These are phyloP conservation scores for Toxotes jaculatrix DNA, from an alignment of 2,113 vertebrate genomes.

Conservation along the genomic window DNA sequence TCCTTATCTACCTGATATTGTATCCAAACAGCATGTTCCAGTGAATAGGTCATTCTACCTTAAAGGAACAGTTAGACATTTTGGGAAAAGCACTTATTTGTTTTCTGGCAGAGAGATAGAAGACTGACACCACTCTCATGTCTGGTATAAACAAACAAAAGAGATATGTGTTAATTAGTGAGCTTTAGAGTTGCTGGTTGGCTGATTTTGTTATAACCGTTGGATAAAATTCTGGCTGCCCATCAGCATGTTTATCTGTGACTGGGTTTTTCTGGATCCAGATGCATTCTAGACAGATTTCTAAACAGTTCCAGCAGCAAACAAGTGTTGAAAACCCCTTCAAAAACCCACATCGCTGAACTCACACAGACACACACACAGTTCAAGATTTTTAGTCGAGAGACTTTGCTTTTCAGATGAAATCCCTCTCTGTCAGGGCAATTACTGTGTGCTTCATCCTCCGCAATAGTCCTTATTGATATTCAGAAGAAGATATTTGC, in stretches of 20 bases:
- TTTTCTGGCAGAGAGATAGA: neutral
- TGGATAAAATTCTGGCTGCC: neutral
- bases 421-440: slow-evolving; percentile 42
- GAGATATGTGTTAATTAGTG: too few species aligned
- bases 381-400: neutral
- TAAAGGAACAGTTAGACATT: neutral
- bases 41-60: neutral
- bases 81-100: neutral
- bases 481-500: slow-evolving; percentile 61
- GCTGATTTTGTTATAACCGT: too few species aligned
- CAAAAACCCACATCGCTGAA: neutral
- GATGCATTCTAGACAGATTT: neutral
- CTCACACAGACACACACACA: too few species aligned
- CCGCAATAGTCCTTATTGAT: slow-evolving; percentile 52
- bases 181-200: too few species aligned
- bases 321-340: neutral
- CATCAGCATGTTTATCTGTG: neutral
- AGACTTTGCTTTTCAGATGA: slow-evolving; percentile 28
- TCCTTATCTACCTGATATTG: neutral
- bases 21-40: neutral
- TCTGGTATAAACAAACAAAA: neutral
- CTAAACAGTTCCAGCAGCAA: neutral
- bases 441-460: slow-evolving; percentile 30
- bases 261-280: neutral
- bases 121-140: neutral